Evolutionary conservation across 2,888 invertebrate species (phyloP).

Genomic region (Lissocephala sabroskyi): DNA sequence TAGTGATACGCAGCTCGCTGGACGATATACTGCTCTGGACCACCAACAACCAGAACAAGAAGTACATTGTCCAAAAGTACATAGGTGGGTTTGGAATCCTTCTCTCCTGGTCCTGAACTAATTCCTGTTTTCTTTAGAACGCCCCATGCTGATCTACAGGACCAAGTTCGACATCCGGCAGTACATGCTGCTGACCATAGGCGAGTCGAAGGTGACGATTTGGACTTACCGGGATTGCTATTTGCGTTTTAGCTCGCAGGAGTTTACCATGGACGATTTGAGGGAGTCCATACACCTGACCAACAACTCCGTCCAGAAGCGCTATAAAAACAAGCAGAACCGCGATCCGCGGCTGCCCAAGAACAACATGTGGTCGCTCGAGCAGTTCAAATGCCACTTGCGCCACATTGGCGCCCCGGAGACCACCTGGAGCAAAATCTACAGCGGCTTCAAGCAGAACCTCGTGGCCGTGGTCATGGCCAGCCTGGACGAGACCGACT

Average conservation of each 20-base stretch:
- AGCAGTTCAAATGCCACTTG: conserved; percentile 80
- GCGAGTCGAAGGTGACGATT: conserved; percentile 83
- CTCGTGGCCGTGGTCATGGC: conserved; percentile 85
- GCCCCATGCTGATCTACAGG: conserved; percentile 85
- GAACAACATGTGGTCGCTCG: conserved; percentile 89
- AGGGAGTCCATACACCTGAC: conserved; percentile 91
- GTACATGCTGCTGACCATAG: conserved; percentile 83
- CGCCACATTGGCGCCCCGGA: conserved; percentile 71
- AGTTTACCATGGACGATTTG: conserved; percentile 83
- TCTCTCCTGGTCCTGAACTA: not conserved
- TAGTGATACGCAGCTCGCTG: conserved; percentile 83
- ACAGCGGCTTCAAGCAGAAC: conserved; percentile 88
- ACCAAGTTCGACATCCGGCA: conserved; percentile 94
- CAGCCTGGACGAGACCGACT: conserved; percentile 81
- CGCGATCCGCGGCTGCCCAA: conserved; percentile 79
- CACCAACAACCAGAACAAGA: conserved; percentile 75
- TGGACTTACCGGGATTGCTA: conserved; percentile 92
- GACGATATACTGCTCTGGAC: conserved; percentile 80
- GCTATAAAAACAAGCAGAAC: conserved; percentile 74
- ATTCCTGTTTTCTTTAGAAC: conserved; percentile 76
- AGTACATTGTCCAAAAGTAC: conserved; percentile 91
- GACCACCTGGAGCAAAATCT: conserved; percentile 81
- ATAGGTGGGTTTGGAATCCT: conserved; percentile 77
- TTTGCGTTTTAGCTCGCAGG: conserved; percentile 88
- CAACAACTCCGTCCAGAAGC: conserved; percentile 89